Evolutionary conservation across 2,888 invertebrate species (phyloP).

Genomic region (Alviniconcha strummeri): DNA sequence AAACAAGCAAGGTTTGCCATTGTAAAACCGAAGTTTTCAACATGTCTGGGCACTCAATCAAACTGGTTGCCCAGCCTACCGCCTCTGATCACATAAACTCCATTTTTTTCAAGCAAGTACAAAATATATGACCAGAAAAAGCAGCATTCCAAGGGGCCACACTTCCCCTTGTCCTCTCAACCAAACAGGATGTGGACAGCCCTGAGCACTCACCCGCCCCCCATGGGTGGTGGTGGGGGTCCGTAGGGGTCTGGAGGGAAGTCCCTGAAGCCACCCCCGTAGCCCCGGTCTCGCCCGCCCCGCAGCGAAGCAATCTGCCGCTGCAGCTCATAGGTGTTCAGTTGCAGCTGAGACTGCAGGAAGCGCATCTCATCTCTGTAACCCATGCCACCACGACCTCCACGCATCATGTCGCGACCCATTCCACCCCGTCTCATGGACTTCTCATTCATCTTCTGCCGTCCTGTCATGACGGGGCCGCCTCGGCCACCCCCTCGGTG

Average conservation of each 20-base stretch:
- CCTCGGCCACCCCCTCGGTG: constrained; percentile 4
- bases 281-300: not conserved
- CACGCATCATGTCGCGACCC: not conserved
- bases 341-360: constrained; percentile 28
- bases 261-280: not conserved
- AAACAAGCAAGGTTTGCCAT: no score
- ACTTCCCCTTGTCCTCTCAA: no score
- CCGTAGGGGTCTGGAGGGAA: not conserved
- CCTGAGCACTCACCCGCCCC: no score
- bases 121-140: no score
- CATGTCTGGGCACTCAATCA: no score
- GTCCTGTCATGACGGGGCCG: constrained; percentile 23
- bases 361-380: constrained; percentile 13
- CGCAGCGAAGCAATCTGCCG: constrained; percentile 30
- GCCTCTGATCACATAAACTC: no score
- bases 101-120: no score
- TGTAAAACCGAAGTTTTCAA: no score
- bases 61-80: no score
- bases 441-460: constrained; percentile 35
- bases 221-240: no score
- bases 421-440: constrained; percentile 20
- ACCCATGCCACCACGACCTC: not conserved
- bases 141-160: no score
- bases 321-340: constrained; percentile 32
- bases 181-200: no score